phyloP scores from a whole-genome alignment of 2,797 vertebrate genomes.

The Gallinago solitaria region DNA sequence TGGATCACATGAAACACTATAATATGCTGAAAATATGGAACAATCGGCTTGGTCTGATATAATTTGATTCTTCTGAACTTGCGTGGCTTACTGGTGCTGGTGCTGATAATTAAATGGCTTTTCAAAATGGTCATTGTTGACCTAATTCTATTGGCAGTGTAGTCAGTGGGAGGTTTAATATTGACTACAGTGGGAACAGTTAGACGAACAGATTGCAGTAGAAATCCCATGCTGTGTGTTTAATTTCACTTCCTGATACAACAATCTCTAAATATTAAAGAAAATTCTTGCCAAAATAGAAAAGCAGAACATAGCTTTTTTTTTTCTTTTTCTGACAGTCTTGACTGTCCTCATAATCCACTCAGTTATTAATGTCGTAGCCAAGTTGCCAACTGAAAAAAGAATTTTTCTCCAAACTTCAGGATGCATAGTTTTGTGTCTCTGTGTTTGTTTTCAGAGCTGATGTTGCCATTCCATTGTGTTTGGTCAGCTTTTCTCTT shows the following conservation, averaged over 20 bases:
- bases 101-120: constrained; percentile 35
- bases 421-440: not conserved
- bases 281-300: constrained; percentile 32
- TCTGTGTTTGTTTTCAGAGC: not conserved
- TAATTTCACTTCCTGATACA: constrained; percentile 56
- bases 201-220: constrained; percentile 55
- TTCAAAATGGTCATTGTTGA: constrained; percentile 48
- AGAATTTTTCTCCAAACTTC: not conserved
- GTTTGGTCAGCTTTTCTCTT: not conserved
- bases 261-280: constrained; percentile 64
- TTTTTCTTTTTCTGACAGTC: not conserved
- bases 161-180: constrained; percentile 44
- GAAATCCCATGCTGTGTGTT: constrained; percentile 57
- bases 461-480: not conserved
- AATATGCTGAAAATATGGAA: constrained; percentile 1
- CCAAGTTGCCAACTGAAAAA: not conserved
- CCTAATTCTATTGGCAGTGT: not conserved
- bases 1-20: not conserved
- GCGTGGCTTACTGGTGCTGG: not conserved
- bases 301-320: not conserved
- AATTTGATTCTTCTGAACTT: not conserved
- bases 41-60: not conserved
- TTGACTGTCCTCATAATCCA: not conserved
- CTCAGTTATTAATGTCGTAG: not conserved
- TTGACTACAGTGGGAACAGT: constrained; percentile 31